Percentiles rank a stretch among this genome's conserved stretches.
phyloP scores from a whole-genome alignment of 2,113 vertebrate genomes.

The Hystrix brachyura region DNA sequence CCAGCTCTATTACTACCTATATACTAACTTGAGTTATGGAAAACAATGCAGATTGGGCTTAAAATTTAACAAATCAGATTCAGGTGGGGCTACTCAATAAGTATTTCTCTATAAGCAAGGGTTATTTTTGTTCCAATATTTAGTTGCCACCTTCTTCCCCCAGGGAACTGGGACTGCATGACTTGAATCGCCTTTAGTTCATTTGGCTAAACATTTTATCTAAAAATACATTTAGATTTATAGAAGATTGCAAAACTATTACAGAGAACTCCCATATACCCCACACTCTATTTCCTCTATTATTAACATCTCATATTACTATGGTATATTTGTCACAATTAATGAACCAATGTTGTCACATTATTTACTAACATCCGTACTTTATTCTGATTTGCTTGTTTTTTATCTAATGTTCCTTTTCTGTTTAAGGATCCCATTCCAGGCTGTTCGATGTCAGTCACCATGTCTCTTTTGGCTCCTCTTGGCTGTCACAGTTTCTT shows the following conservation, averaged over 20 bases:
- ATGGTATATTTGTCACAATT: conserved; percentile 23
- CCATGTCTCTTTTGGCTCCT: neutral
- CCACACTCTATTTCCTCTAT: neutral
- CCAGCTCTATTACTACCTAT: neutral
- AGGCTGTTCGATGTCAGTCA: neutral
- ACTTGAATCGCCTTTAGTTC: conserved; percentile 38
- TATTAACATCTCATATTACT: conserved; percentile 30
- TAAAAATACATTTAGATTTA: conserved; percentile 39
- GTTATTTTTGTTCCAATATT: conserved; percentile 13
- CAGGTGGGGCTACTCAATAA: neutral
- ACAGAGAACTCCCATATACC: neutral
- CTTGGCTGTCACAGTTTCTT: neutral
- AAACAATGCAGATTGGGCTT: conserved; percentile 21
- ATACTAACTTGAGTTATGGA: neutral
- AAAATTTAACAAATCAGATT: conserved; percentile 53
- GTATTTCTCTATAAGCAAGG: neutral
- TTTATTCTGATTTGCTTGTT: neutral
- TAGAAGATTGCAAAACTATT: conserved; percentile 17
- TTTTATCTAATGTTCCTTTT: conserved; percentile 23
- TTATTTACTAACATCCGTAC: conserved; percentile 1
- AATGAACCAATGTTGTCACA: neutral
- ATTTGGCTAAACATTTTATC: conserved; percentile 36
- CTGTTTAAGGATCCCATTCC: conserved; percentile 20
- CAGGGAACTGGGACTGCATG: neutral
- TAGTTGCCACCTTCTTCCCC: neutral